Base-by-base conservation (phyloP, 2,113 vertebrate species). In the Nibea albiflora region DNA sequence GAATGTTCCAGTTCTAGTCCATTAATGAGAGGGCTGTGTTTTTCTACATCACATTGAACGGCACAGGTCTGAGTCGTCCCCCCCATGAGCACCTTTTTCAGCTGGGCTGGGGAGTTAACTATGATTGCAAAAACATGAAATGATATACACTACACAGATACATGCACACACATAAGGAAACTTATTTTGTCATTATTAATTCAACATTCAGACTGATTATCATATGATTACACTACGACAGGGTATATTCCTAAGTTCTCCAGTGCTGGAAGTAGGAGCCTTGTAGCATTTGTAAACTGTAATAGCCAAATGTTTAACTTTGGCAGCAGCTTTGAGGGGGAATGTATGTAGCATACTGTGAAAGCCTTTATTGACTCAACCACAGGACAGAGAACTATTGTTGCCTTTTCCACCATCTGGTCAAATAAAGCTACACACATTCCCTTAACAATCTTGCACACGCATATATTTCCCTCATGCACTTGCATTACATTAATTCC, bases 1-100 rank as follows among this genome's bases (percentile, higher is more conserved):
- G 88, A 87, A 90, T 86, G 85, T 89, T 84, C 85, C 86, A 89
- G 77, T 85, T 89, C 52, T 85, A 56, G 76, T 84, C 66, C 77
- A 78, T 90, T 91, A 86, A 91, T 87, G 83, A 86, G 87, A 78
- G 39, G 69, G 49, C 28, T 90, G 76, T 80, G 87, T 73, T 86
- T 89, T 79, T 73, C 75, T 80, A 58, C 4, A 3, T 62, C 82
- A 78, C 75, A 50, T 46, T 72, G 53, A 87, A 80, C 73, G 54
- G 35, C 81, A 89, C 82, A 80, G 83, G 78, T 80, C 75, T 44
- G 56, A 85, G 62, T 63, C 26, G 50, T 35, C 31, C 65, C 68
- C 68, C 66, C 75, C 54, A 1, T 65, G 52, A 78, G 61, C 68
- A 66, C 73, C 76, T 76, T 78, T 81, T 63, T 77, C 11, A 80